Base-by-base conservation (phyloP, 2,797 vertebrate genomes). In the Melanotaenia pygmaea region DNA sequence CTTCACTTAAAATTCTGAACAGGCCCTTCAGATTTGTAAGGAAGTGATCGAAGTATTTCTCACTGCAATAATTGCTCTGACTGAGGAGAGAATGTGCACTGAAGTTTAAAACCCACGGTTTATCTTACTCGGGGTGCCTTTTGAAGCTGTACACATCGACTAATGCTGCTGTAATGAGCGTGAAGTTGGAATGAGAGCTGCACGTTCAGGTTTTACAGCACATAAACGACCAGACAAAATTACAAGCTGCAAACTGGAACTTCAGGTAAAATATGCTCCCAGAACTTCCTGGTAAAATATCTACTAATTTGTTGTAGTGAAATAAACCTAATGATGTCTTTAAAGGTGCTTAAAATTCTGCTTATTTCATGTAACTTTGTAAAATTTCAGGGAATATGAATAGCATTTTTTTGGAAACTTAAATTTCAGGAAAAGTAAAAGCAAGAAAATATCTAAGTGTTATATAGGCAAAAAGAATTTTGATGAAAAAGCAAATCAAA, bases 401-500 rank as follows among this genome's bases (percentile, higher is more conserved):
- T 9, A 1, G 35, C 35, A 37, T 28, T 28, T 37, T 37, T 37
- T 37, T 9, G 16, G 8, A 14, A 40, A 14, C 14, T 3, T 14
- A 47, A 10, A 47, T n/a, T 47, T 47, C 45, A 47, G 18, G 9
- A 9, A 26, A 24, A 26, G 24, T 53, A 26, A 24, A 53, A 26
- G 22, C 22, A 26, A 12, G 20, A 13, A 53, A 53, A 13, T 12
- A 4, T 22, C 4, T 53, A 12, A 53, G 50, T 51, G 50, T 22
- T 20, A 8, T 64, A 54, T n/a, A 47, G 35, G 47, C 5, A 53
- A 2, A 58, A 13, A 26, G 37, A 80, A 50, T 9, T 14, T 14
- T 1, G n/a, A 2, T 14, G 13, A 28, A 64, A 69, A 73, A 63
- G 9, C 1, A 1, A 61, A 56, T 77, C 4, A 74, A 70, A 70